Base-by-base conservation (phyloP, 2,113 vertebrate species). In the Oncorhynchus keta region DNA sequence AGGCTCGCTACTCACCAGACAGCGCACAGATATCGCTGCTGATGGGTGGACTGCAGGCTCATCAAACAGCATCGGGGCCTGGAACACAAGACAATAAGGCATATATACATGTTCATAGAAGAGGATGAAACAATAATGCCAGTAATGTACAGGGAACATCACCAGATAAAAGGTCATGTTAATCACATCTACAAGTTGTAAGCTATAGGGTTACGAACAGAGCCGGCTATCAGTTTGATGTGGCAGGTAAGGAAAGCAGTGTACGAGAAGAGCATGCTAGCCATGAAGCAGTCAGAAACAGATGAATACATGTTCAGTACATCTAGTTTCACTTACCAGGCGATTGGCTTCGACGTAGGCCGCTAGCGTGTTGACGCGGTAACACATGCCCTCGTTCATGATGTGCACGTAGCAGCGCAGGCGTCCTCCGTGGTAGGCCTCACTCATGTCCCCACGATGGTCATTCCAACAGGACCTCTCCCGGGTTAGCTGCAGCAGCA, bases 401-500 rank as follows among this genome's bases (percentile, higher is more conserved):
- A 99, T 93, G 81, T 99, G 97, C 73, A 98, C 96, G 1, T 98
- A 99, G 88, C 98, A 99, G 84, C 97, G 95, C 57, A 99, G 91
- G 83, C 92, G 94, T 57, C 95, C 93, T 26, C 95, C 95, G 0
- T 97, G 94, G 78, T 96, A 95, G 14, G 95, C 94, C 82, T 96
- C 96, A 68, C 92, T 92, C 91, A 94, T 95, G 91, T 98, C 96
- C 69, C 95, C 95, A 51, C 81, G 95, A 16, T 95, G 95, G 90
- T 96, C 95, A 67, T 98, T 98, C 97, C 97, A 99, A 81, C 96
- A 98, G 12, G 95, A 95, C 83, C 94, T 95, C 83, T 95, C 94
- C 73, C 94, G 90, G 51, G 95, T 94, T 84, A 95, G 92, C 88
- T 95, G 92, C 77, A 96, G 92, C 57, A 96, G 93, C 78, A 80